A percentile compares a stretch with the other conserved stretches of the same genome.
Conservation (phyloP, 1,140 invertebrate genomes). For the Megathymus violae region DNA sequence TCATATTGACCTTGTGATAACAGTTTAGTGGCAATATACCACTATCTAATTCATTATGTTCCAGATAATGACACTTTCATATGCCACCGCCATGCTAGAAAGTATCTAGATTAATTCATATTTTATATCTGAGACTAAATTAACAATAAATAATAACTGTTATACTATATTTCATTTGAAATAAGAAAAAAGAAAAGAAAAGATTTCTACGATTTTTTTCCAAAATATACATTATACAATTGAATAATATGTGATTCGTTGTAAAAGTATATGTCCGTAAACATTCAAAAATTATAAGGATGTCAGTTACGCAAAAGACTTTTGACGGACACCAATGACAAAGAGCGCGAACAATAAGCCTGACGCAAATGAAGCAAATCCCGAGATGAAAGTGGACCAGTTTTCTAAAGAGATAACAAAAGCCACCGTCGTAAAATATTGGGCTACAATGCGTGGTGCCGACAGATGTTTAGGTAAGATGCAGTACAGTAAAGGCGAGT, state of each 20-base stretch:
- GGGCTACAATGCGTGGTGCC: constrained; percentile 40
- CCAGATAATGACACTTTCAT: not conserved
- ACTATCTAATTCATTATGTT: not conserved
- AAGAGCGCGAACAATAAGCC: constrained; percentile 29
- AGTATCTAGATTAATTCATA: too few relatives aligned
- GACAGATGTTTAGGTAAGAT: constrained; percentile 54
- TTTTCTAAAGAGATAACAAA: constrained; percentile 34
- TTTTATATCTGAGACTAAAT: too few relatives aligned
- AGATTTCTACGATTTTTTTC: too few relatives aligned
- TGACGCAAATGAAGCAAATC: constrained; percentile 22
- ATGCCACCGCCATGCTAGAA: not conserved
- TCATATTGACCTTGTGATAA: constrained; percentile 8
- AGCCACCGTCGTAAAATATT: constrained; percentile 38
- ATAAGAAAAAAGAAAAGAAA: too few relatives aligned
- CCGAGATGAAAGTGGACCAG: constrained; percentile 23
- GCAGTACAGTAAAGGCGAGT: constrained; percentile 29
- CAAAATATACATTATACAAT: too few relatives aligned
- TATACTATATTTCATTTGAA: too few relatives aligned
- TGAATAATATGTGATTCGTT: too few relatives aligned
- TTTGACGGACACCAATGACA: constrained; percentile 2
- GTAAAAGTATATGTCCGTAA: not conserved
- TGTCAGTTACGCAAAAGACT: not conserved
- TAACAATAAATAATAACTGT: too few relatives aligned
- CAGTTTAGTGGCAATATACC: constrained; percentile 1
- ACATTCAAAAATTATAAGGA: not conserved